Percentiles rank a stretch among this genome's conserved stretches.
phyloP scores from a whole-genome alignment of 2,113 vertebrate species.

The Verasper variegatus region DNA sequence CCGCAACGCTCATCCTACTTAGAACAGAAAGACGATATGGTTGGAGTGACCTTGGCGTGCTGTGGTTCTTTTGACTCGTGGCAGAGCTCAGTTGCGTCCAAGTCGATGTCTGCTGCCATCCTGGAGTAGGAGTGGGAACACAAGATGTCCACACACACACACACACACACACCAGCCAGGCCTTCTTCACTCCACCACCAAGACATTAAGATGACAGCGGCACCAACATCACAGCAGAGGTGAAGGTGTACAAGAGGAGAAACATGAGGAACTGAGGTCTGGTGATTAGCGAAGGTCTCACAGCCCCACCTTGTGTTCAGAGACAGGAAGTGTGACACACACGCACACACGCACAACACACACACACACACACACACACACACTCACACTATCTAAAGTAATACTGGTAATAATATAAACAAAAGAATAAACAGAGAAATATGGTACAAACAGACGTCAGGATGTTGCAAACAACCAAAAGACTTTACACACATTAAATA shows the following conservation, averaged over 20 bases:
- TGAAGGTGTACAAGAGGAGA: not conserved
- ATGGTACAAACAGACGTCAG: no score
- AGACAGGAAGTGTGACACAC: slow-evolving; percentile 22
- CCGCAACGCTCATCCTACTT: not conserved
- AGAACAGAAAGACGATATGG: slow-evolving; percentile 24
- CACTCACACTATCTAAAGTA: not conserved
- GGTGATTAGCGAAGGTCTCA: slow-evolving; percentile 57
- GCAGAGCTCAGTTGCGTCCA: slow-evolving; percentile 3
- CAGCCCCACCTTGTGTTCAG: slow-evolving; percentile 76
- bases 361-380: slow-evolving; percentile 11
- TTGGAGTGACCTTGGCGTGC: slow-evolving; percentile 54
- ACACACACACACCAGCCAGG: slow-evolving; percentile 16
- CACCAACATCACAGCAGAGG: not conserved
- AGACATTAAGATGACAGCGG: slow-evolving; percentile 65
- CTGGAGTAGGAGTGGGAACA: not conserved
- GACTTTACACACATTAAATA: no score
- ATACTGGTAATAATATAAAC: no score
- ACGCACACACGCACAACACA: slow-evolving; percentile 20
- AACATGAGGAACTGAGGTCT: not conserved
- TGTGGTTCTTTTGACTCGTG: not conserved
- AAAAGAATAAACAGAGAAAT: no score
- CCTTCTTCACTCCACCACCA: slow-evolving; percentile 8
- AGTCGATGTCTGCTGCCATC: slow-evolving; percentile 28
- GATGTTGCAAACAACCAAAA: no score
- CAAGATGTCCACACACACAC: slow-evolving; percentile 6